These are phyloP conservation scores for Odontomyia ornata DNA, from an alignment of 2,888 invertebrate genomes.

Conservation along the genomic window DNA sequence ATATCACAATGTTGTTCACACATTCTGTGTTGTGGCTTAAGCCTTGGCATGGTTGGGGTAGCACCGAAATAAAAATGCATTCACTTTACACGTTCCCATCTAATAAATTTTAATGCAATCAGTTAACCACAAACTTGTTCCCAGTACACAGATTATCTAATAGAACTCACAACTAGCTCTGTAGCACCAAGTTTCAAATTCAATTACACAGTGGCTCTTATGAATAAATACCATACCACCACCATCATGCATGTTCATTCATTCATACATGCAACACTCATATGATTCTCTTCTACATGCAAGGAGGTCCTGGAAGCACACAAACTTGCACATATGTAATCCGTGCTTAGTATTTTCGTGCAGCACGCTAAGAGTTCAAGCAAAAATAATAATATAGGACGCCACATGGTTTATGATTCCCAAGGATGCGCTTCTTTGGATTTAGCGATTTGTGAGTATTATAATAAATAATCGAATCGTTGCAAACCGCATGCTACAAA, in stretches of 20 bases:
- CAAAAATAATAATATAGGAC: background rate
- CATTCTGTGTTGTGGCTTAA: too few relatives aligned
- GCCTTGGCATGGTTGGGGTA: too few relatives aligned
- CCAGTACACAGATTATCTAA: background rate
- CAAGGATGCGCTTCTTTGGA: slow-evolving; percentile 24
- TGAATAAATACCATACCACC: background rate
- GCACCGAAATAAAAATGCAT: background rate
- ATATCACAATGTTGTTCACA: too few relatives aligned
- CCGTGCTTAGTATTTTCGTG: background rate
- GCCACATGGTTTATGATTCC: slow-evolving; percentile 24
- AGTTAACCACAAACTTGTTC: background rate
- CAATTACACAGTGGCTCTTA: background rate
- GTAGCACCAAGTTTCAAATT: background rate
- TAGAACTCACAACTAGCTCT: background rate
- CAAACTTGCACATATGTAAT: too few relatives aligned
- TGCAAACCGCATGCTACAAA: slow-evolving; percentile 1
- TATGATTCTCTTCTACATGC: too few relatives aligned
- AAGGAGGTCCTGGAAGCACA: too few relatives aligned
- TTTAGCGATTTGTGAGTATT: slow-evolving; percentile 30
- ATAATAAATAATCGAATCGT: slow-evolving; percentile 33
- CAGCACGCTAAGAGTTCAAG: slow-evolving; percentile 6
- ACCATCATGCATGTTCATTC: background rate
- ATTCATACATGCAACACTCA: too few relatives aligned
- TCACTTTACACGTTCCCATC: background rate
- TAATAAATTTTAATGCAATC: background rate